Conservation (phyloP, 2,888 invertebrate genomes). For the Laothoe populi region DNA sequence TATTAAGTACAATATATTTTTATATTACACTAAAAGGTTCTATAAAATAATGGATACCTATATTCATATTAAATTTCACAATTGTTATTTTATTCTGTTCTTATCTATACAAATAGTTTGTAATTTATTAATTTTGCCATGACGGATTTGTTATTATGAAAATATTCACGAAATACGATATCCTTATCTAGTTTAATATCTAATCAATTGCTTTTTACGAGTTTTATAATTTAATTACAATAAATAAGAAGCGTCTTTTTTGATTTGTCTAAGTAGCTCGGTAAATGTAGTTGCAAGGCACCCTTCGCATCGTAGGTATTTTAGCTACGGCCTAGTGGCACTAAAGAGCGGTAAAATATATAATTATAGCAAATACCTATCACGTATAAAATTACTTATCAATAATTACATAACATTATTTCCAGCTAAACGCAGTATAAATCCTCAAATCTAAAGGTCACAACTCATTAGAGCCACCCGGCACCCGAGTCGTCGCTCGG, state of each 20-base stretch:
- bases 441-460: too few relatives aligned
- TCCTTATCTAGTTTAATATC: constrained; percentile 40
- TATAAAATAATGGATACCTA: background rate
- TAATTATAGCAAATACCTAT: background rate
- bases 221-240: constrained; percentile 35
- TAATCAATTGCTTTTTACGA: constrained; percentile 50
- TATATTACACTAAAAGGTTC: background rate
- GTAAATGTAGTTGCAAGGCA: background rate
- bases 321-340: constrained; percentile 15
- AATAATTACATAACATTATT: background rate
- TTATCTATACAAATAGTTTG: constrained; percentile 1
- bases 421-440: background rate
- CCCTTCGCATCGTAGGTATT: background rate
- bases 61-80: background rate
- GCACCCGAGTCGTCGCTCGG: too few relatives aligned
- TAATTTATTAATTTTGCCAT: constrained; percentile 13
- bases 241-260: constrained; percentile 1
- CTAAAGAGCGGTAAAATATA: constrained; percentile 6
- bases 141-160: constrained; percentile 33
- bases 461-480: too few relatives aligned
- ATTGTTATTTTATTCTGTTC: background rate
- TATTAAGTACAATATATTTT: background rate
- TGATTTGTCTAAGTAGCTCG: too few relatives aligned
- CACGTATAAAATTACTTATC: background rate
- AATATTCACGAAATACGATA: constrained; percentile 42